Conservation (phyloP, 2,113 vertebrate species). For the Psammodynastes pulverulentus region DNA sequence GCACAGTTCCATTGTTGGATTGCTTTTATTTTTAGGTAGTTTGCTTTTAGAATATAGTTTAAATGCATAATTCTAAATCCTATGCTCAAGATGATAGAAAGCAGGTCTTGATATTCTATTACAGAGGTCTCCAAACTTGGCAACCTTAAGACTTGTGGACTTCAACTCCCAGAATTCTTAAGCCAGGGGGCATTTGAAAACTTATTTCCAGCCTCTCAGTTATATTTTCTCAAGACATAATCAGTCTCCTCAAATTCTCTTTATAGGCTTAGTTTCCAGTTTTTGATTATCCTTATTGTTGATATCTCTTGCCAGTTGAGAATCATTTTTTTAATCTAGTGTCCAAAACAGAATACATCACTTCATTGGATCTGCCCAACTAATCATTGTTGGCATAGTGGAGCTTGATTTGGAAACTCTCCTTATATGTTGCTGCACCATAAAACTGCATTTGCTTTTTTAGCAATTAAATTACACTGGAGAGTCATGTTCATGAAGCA, state of each 20-base stretch:
- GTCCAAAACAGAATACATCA: not conserved
- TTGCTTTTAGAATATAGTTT: not conserved
- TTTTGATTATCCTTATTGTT: not conserved
- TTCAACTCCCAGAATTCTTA: too few relatives aligned
- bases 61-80: not conserved
- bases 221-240: not conserved
- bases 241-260: not conserved
- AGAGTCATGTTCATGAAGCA: not conserved
- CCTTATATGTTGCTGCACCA: not conserved
- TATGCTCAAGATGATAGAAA: not conserved
- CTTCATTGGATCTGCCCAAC: not conserved
- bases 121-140: too few relatives aligned
- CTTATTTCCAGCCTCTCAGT: not conserved
- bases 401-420: not conserved
- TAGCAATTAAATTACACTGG: not conserved
- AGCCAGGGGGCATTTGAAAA: not conserved
- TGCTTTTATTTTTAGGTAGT: not conserved
- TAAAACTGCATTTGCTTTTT: not conserved
- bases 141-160: too few relatives aligned
- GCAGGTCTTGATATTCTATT: not conserved
- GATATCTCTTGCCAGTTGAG: not conserved
- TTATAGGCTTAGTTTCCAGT: not conserved
- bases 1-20: not conserved
- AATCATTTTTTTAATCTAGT: not conserved
- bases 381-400: not conserved